Base-by-base conservation (phyloP, 2,797 vertebrate genomes). In the Gadopsis bispinosus region DNA sequence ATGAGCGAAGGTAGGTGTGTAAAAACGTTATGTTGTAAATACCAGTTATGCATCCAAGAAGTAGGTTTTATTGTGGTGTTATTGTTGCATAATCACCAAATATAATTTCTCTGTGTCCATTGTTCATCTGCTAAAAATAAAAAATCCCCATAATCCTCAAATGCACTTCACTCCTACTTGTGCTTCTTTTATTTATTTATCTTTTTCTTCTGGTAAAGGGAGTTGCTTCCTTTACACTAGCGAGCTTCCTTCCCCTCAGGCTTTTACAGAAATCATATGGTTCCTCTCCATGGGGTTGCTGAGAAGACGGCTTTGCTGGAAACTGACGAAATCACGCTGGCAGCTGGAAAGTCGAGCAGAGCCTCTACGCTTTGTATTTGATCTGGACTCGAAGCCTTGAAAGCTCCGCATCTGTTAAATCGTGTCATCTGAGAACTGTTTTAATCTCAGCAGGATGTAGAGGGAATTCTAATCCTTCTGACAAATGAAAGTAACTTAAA, bases 191-290 rank as follows among this genome's bases (percentile, higher is more conserved):
- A 47, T 56, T n/a, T 37, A 9, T 39, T 3, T 2, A 26, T 68
- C 26, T 22, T 11, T 37, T 16, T 10, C 63, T 41, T 56, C 0
- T 17, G 39, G 33, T n/a, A 59, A 63, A 63, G 22, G 4, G 55
- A 81, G 62, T 39, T 41, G 33, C 54, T 81, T 80, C 62, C 69
- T 80, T 75, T 87, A 83, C 79, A 80, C 87, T 73, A 80, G 17
- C 17, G 3, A 39, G 63, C 39, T 50, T 74, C 19, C 37, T 11
- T 71, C 37, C 72, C 80, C 61, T 63, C 75, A 29, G 73, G 80
- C 83, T 6, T 26, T 83, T 58, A 26, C 69, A 73, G 77, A 58
- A 75, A 69, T 86, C 78, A 35, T 79, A 81, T 78, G 73, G 54
- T 80, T 77, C 85, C 79, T 31, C 83, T 77, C 79, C 51, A 48